Conservation (phyloP, 2,113 vertebrate species). For the Lagopus leucura region DNA sequence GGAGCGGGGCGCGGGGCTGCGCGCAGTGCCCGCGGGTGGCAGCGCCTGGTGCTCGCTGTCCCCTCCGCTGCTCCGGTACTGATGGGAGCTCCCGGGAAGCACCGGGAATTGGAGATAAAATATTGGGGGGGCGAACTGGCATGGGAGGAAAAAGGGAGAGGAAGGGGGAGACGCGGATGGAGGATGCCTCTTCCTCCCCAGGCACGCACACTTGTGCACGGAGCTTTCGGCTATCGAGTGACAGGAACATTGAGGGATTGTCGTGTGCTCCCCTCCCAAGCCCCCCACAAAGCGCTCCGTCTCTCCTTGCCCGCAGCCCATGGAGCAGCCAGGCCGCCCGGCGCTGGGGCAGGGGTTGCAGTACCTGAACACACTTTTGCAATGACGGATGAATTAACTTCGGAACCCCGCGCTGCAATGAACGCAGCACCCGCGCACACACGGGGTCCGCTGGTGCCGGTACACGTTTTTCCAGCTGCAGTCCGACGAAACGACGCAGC, state of each 20-base stretch:
- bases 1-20: background rate
- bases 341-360: background rate
- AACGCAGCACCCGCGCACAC: background rate
- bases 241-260: background rate
- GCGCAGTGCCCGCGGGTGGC: background rate
- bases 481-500: background rate
- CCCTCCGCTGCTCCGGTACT: background rate
- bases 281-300: background rate
- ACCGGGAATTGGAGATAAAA: background rate
- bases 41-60: background rate
- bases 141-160: background rate
- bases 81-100: constrained; percentile 9
- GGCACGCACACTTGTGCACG: background rate
- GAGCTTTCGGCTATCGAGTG: background rate
- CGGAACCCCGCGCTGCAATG: background rate
- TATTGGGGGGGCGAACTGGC: background rate
- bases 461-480: background rate
- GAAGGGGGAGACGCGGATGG: background rate
- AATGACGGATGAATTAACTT: background rate
- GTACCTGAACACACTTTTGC: background rate
- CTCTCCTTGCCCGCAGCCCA: background rate
- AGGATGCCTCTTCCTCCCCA: background rate
- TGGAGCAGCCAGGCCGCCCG: background rate
- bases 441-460: background rate
- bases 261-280: background rate